Evolutionary conservation across 2,888 invertebrate genomes (phyloP).

Genomic region (Dugesia japonica): DNA sequence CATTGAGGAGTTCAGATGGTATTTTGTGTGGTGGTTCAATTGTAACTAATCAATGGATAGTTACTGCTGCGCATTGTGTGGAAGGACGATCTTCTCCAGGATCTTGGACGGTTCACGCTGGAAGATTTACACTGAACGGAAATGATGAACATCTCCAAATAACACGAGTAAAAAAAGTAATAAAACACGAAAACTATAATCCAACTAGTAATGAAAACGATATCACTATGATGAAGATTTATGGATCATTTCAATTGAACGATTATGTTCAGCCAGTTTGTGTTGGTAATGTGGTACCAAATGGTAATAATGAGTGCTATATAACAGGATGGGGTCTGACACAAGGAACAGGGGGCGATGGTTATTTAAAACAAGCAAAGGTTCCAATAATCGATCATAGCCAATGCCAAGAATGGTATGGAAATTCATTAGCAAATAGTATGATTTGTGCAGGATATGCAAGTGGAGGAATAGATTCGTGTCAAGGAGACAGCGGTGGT

Average conservation of each 20-base stretch:
- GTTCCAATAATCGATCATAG: not conserved
- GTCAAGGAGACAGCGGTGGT: slow-evolving; percentile 8
- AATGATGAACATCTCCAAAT: not conserved
- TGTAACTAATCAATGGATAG: not conserved
- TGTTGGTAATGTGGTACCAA: not conserved
- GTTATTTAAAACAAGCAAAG: slow-evolving; percentile 22
- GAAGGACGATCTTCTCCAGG: not conserved
- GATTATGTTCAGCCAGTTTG: not conserved
- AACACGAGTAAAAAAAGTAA: not conserved
- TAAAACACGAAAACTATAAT: not conserved
- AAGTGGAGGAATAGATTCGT: slow-evolving; percentile 16
- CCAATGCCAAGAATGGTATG: slow-evolving; percentile 9
- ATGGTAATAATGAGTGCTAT: not conserved
- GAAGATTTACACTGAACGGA: not conserved
- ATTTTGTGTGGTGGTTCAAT: not conserved
- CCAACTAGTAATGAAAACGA: not conserved
- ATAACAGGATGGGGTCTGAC: not conserved
- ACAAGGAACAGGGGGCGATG: not conserved
- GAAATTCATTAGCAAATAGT: not conserved
- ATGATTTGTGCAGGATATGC: slow-evolving; percentile 16
- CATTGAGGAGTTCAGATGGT: not conserved
- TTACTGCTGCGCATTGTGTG: not conserved
- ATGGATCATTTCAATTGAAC: not conserved
- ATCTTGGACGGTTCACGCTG: not conserved
- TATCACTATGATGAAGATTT: not conserved